Evolutionary conservation across 2,113 vertebrate genomes (phyloP).

Genomic region (Pedetes capensis): DNA sequence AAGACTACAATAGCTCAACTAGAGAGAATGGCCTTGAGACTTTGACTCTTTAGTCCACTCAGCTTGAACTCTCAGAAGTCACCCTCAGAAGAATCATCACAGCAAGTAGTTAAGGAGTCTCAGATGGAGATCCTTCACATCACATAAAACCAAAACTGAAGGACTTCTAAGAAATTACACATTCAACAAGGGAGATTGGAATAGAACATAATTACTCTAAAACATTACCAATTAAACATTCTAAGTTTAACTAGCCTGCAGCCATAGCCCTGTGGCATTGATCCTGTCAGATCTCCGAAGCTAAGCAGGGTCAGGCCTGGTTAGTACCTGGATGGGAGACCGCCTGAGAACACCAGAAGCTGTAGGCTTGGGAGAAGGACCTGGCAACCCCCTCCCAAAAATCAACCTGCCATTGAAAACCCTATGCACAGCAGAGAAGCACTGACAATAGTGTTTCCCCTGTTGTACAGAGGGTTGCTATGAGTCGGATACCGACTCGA

Average conservation of each 20-base stretch:
- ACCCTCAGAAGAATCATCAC: not conserved
- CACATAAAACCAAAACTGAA: not conserved
- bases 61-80: not conserved
- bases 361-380: too few species aligned
- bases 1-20: not conserved
- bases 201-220: constrained; percentile 12
- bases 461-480: too few species aligned
- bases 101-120: not conserved
- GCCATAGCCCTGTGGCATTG: too few species aligned
- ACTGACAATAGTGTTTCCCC: too few species aligned
- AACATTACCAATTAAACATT: constrained; percentile 24
- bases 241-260: not conserved
- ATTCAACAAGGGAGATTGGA: not conserved
- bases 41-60: not conserved
- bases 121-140: not conserved
- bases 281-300: too few species aligned
- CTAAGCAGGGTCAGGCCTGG: too few species aligned
- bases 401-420: too few species aligned
- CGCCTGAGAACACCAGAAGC: too few species aligned
- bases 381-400: too few species aligned
- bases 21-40: not conserved
- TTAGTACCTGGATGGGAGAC: too few species aligned
- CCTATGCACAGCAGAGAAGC: too few species aligned
- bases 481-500: too few species aligned
- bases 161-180: constrained; percentile 7